phyloP scores from a whole-genome alignment of 2,113 vertebrate genomes.

The Pelecanoides urinatrix region DNA sequence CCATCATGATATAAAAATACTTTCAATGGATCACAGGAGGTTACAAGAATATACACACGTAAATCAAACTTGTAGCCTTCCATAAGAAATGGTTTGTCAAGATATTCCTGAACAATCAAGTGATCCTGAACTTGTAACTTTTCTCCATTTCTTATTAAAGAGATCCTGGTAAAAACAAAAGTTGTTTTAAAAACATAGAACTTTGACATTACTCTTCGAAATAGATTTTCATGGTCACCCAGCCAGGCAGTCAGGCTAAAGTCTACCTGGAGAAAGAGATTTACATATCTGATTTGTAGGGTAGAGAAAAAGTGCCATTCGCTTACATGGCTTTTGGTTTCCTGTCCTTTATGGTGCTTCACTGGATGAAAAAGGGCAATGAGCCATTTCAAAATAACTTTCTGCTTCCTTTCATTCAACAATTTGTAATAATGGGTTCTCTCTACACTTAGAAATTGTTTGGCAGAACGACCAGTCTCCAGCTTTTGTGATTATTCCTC shows the following conservation, averaged over 20 bases:
- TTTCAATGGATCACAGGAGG: constrained; percentile 96
- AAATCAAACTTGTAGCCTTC: constrained; percentile 99
- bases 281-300: not conserved
- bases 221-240: not conserved
- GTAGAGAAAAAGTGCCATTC: not conserved
- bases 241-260: not conserved
- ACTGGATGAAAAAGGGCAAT: not conserved
- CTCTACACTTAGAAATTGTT: constrained; percentile 5
- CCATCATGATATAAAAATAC: constrained; percentile 97
- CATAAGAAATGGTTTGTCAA: constrained; percentile 97
- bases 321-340: not conserved
- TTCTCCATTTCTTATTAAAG: constrained; percentile 95
- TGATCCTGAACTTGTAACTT: constrained; percentile 96
- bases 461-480: not conserved
- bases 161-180: constrained; percentile 83
- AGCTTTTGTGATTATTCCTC: not conserved
- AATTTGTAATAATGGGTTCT: not conserved
- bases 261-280: not conserved
- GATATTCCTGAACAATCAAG: constrained; percentile 97
- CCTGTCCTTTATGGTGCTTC: not conserved
- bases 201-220: not conserved
- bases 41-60: constrained; percentile 95
- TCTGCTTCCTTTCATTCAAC: constrained; percentile 23
- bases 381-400: constrained; percentile 30
- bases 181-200: not conserved